Evolutionary conservation across 2,797 vertebrate genomes (phyloP).

Genomic region (Halcyon smyrnensis): DNA sequence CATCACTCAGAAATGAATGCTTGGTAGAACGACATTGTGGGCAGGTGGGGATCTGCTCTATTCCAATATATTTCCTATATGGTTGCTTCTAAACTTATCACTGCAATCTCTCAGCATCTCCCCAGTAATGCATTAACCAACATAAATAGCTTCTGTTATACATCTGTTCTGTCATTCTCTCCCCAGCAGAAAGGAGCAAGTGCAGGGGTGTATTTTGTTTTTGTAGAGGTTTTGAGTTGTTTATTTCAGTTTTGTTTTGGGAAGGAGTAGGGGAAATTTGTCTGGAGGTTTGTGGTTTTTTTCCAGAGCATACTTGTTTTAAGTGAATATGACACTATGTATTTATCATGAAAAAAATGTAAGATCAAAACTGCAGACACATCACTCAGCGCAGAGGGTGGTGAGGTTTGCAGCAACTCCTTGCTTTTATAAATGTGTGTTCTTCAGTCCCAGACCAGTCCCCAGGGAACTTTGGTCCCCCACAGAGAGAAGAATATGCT

Average conservation of each 20-base stretch:
- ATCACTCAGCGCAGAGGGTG: conserved; percentile 21
- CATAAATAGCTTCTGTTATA: conserved; percentile 61
- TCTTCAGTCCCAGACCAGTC: conserved; percentile 26
- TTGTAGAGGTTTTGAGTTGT: conserved; percentile 48
- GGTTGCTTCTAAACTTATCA: conserved; percentile 59
- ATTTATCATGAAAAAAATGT: background rate
- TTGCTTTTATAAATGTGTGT: background rate
- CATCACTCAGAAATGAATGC: background rate
- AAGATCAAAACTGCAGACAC: conserved; percentile 18
- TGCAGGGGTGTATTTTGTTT: conserved; percentile 68
- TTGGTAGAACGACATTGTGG: conserved; percentile 24
- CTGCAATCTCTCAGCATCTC: conserved; percentile 22
- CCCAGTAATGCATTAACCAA: conserved; percentile 34
- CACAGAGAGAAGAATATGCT: background rate
- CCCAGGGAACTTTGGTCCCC: background rate
- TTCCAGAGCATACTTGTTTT: background rate
- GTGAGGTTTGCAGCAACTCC: conserved; percentile 1
- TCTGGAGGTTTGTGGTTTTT: conserved; percentile 10
- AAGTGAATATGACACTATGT: conserved; percentile 30
- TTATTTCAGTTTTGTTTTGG: conserved; percentile 70
- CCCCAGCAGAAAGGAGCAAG: conserved; percentile 49
- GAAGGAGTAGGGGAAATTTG: conserved; percentile 49
- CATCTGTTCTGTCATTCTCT: conserved; percentile 57
- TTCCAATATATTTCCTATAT: conserved; percentile 36
- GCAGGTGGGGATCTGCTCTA: conserved; percentile 59